Evolutionary conservation across 2,797 vertebrate genomes (phyloP).

Genomic region (Amblyopsis hoosieri): DNA sequence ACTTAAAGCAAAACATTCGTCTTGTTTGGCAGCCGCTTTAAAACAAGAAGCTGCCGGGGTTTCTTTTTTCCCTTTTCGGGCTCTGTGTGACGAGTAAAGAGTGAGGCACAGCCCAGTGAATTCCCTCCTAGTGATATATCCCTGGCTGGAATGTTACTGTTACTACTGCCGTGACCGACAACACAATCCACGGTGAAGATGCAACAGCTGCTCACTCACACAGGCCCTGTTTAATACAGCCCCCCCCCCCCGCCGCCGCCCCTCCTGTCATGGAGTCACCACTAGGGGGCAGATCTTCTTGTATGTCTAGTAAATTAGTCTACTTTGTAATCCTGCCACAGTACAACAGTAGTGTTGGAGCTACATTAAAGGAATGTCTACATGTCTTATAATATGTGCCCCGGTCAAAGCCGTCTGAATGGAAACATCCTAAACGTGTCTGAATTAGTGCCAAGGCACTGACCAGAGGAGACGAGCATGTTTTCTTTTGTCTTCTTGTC

Average conservation of each 20-base stretch:
- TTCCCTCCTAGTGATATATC: slow-evolving; percentile 36
- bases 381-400: too few species aligned
- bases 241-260: too few species aligned
- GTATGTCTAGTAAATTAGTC: not conserved
- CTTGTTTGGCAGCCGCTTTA: slow-evolving; percentile 44
- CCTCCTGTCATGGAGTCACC: not conserved
- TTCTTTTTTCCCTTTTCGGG: slow-evolving; percentile 72
- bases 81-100: slow-evolving; percentile 15
- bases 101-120: slow-evolving; percentile 6
- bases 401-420: too few species aligned
- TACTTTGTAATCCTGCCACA: too few species aligned
- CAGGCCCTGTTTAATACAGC: slow-evolving; percentile 8
- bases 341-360: too few species aligned
- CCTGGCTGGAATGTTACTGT: slow-evolving; percentile 44
- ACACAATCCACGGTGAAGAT: not conserved
- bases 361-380: too few species aligned
- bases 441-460: too few species aligned
- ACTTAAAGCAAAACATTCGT: slow-evolving; percentile 58
- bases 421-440: too few species aligned
- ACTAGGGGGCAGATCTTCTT: not conserved
- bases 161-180: slow-evolving; percentile 33
- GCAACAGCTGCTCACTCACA: slow-evolving; percentile 21
- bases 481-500: too few species aligned
- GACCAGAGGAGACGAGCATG: too few species aligned
- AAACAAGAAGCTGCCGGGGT: slow-evolving; percentile 27